Percentiles rank a stretch among this genome's conserved stretches.
Evolutionary conservation across 2,888 invertebrate species (phyloP).

Genomic region (Thera britannica): DNA sequence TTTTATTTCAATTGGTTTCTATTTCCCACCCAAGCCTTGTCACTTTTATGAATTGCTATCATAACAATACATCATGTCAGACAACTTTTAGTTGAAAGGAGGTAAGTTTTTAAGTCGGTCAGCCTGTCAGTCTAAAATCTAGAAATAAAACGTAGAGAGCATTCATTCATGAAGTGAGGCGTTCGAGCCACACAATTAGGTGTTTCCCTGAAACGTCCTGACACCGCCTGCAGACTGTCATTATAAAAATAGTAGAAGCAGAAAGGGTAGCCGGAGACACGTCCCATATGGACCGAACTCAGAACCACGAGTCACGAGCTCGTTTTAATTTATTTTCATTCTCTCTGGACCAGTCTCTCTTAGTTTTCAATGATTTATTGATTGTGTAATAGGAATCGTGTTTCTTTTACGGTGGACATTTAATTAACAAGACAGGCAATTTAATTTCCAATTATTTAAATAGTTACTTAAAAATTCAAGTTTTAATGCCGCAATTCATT

Average conservation of each 20-base stretch:
- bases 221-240: conserved; percentile 80
- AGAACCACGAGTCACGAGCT: conserved; percentile 40
- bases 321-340: conserved; percentile 71
- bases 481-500: neutral
- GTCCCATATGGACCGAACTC: conserved; percentile 72
- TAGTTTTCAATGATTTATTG: conserved; percentile 38
- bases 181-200: conserved; percentile 68
- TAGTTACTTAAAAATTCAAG: neutral
- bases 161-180: conserved; percentile 62
- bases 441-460: neutral
- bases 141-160: conserved; percentile 33
- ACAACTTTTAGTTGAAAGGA: neutral
- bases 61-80: neutral
- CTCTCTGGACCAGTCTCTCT: conserved; percentile 43
- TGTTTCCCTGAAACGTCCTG: conserved; percentile 66
- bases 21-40: neutral
- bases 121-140: conserved; percentile 6
- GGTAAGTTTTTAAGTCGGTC: conserved; percentile 4
- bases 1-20: neutral
- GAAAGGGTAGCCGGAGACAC: conserved; percentile 80
- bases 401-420: conserved; percentile 8
- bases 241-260: conserved; percentile 81
- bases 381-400: conserved; percentile 30
- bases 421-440: neutral
- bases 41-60: neutral